phyloP scores from a whole-genome alignment of 2,113 vertebrate genomes.

The Corythornis madagascariensis region DNA sequence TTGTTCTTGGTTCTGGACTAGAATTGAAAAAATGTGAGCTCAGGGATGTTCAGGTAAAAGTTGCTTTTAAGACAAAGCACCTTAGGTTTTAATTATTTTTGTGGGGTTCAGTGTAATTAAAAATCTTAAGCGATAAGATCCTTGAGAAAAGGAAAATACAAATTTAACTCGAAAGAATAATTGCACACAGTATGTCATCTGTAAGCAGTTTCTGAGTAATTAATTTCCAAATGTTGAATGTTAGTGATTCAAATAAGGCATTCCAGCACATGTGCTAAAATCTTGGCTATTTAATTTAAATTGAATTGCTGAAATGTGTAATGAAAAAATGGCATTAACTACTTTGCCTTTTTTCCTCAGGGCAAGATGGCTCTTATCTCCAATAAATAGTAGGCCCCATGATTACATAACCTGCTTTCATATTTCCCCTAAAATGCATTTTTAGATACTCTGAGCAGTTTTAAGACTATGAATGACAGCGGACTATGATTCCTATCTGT shows the following conservation, averaged over 20 bases:
- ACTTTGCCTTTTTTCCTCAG: background rate
- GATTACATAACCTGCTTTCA: slow-evolving; percentile 25
- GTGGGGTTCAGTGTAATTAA: background rate
- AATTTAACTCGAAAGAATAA: slow-evolving; percentile 1
- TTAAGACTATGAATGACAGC: slow-evolving; percentile 21
- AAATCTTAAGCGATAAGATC: background rate
- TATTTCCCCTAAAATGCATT: slow-evolving; percentile 16
- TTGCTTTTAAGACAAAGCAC: background rate
- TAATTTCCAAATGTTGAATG: slow-evolving; percentile 7
- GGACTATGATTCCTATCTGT: background rate
- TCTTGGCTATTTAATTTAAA: background rate
- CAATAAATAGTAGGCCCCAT: background rate
- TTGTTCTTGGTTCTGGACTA: background rate
- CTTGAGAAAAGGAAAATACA: background rate
- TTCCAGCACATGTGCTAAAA: background rate
- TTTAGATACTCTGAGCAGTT: slow-evolving; percentile 11
- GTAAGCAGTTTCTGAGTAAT: slow-evolving; percentile 4
- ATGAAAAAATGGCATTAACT: slow-evolving; percentile 8
- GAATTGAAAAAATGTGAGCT: background rate
- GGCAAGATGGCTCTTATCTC: background rate
- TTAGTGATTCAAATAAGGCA: slow-evolving; percentile 11
- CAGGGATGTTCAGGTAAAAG: background rate
- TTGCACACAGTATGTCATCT: background rate
- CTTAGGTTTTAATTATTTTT: background rate
- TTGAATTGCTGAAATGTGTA: slow-evolving; percentile 2